Conservation (phyloP, 64 coral and sea anemone species). For the Acropora tenuis region DNA sequence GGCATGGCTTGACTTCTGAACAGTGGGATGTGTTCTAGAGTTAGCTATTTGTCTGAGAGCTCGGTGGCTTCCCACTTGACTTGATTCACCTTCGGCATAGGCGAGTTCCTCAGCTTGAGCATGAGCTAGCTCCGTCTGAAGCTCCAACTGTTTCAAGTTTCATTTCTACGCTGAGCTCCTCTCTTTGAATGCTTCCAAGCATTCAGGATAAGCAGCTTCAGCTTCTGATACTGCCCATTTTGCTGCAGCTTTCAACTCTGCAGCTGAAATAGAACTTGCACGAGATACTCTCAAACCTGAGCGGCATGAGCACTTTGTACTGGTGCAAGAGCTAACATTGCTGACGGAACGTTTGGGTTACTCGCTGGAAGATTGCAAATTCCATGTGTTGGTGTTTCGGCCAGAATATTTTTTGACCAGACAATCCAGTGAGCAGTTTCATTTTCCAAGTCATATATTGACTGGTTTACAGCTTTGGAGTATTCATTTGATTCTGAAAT, state of each 20-base stretch:
- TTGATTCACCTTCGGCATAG: background rate
- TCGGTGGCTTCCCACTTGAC: background rate
- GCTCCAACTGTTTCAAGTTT: background rate
- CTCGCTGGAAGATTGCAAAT: background rate
- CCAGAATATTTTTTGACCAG: background rate
- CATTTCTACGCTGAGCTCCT: background rate
- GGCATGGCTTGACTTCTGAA: no score
- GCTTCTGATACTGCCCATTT: slow-evolving; percentile 10
- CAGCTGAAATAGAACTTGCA: background rate
- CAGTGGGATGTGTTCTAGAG: background rate
- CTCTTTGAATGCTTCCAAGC: background rate
- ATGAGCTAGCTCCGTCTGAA: background rate
- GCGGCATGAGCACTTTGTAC: background rate
- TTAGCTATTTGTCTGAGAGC: background rate
- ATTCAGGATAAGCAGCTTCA: background rate
- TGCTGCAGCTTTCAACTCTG: background rate
- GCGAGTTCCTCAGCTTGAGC: slow-evolving; percentile 22
- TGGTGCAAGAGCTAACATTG: background rate
- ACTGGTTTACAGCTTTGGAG: background rate
- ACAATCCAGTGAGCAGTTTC: background rate
- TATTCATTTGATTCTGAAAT: slow-evolving; percentile 14
- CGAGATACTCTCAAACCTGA: background rate
- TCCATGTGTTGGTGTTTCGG: background rate
- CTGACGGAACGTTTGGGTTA: background rate
- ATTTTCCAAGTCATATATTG: background rate